Percentiles rank a stretch among this genome's conserved stretches.
Evolutionary conservation across 2,113 vertebrate species (phyloP).

Genomic region (Mastomys natalensis): DNA sequence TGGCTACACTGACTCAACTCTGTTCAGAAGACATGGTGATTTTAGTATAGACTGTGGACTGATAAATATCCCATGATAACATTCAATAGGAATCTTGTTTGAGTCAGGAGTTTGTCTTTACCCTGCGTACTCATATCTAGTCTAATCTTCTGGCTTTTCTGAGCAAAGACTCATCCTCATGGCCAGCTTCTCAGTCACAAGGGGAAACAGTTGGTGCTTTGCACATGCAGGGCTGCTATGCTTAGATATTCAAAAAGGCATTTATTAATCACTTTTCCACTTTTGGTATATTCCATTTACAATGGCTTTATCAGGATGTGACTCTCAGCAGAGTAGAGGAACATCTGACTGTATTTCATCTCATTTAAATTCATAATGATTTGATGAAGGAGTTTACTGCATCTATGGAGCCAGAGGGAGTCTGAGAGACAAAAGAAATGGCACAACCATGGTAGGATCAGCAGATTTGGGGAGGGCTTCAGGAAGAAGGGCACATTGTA

Average conservation of each 20-base stretch:
- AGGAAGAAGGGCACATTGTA: neutral
- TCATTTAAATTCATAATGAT: neutral
- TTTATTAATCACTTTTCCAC: neutral
- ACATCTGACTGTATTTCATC: neutral
- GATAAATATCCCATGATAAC: neutral
- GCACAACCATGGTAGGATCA: accelerated
- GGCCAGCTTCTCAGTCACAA: neutral
- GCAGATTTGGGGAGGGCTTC: neutral
- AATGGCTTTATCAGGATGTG: neutral
- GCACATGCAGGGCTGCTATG: neutral
- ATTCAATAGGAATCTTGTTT: neutral
- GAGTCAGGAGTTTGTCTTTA: neutral
- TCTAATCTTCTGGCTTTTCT: neutral
- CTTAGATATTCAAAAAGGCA: too few species aligned
- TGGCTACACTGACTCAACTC: neutral
- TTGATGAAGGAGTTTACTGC: neutral
- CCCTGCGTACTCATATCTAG: too few species aligned
- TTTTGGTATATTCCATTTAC: neutral
- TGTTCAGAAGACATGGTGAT: neutral
- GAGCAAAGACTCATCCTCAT: neutral
- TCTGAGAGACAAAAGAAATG: neutral
- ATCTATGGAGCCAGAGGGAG: neutral
- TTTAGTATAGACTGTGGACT: neutral
- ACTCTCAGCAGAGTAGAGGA: neutral
- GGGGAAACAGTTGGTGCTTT: too few species aligned